Percentiles rank a stretch among this genome's conserved stretches.
These are phyloP conservation scores for Orthonevra nobilis DNA, from an alignment of 2,888 invertebrate species.

Conservation along the genomic window DNA sequence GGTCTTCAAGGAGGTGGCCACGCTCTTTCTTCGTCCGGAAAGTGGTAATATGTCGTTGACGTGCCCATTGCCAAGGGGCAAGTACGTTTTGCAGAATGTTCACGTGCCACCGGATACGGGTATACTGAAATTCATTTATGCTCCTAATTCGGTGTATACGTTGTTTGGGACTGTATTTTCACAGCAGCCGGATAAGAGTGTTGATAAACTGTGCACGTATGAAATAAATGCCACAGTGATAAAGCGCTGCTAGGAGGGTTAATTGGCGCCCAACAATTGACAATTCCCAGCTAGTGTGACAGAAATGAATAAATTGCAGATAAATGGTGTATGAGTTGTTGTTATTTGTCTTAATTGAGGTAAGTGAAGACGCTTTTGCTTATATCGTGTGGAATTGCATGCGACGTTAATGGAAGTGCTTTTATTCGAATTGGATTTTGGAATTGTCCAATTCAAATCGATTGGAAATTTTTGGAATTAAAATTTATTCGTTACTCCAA, in stretches of 20 bases:
- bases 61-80: slow-evolving; percentile 74
- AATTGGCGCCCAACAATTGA: background rate
- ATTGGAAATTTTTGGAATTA: no score
- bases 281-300: background rate
- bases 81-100: slow-evolving; percentile 73
- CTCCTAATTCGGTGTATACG: slow-evolving; percentile 73
- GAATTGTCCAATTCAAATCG: no score
- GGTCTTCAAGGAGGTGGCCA: slow-evolving; percentile 73
- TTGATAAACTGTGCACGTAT: slow-evolving; percentile 71
- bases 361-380: no score
- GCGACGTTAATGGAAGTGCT: no score
- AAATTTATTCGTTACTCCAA: no score
- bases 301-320: slow-evolving; percentile 36
- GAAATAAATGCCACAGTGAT: slow-evolving; percentile 75
- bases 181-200: slow-evolving; percentile 67
- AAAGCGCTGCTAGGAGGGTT: slow-evolving; percentile 72
- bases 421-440: no score
- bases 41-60: slow-evolving; percentile 74
- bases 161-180: slow-evolving; percentile 73
- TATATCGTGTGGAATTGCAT: no score
- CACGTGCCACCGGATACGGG: slow-evolving; percentile 73
- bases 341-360: background rate
- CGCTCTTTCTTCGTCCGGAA: slow-evolving; percentile 70
- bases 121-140: slow-evolving; percentile 74
- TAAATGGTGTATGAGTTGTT: slow-evolving; percentile 4